Conservation (phyloP, 2,888 invertebrate species). For the Nematopogon swammerdamellus region DNA sequence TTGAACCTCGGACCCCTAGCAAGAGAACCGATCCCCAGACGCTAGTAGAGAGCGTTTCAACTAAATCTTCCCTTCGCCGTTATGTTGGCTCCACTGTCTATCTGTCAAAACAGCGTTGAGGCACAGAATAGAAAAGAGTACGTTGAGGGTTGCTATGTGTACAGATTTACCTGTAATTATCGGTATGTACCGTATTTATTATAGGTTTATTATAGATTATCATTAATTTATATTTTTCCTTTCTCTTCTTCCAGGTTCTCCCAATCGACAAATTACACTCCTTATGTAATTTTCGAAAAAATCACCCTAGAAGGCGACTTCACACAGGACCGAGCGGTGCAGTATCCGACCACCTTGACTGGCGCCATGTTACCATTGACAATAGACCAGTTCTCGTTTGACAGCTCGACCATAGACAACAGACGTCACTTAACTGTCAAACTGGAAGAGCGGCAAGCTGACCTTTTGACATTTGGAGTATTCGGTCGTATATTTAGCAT, state of each 20-base stretch:
- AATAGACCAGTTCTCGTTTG: constrained; percentile 4
- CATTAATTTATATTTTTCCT: background rate
- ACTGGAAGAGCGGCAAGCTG: constrained; percentile 5
- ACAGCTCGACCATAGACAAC: background rate
- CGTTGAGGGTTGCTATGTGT: too few species aligned
- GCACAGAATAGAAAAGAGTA: too few species aligned
- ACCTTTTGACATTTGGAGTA: constrained; percentile 27
- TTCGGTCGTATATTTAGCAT: constrained; percentile 18
- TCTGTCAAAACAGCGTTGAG: too few species aligned
- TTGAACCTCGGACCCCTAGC: too few species aligned
- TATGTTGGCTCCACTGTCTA: too few species aligned
- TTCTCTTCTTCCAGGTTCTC: constrained; percentile 14
- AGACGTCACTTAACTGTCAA: background rate
- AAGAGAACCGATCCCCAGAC: background rate
- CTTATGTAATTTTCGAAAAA: constrained; percentile 17
- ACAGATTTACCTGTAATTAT: too few species aligned
- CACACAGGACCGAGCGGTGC: constrained; percentile 24
- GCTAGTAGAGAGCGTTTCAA: too few species aligned
- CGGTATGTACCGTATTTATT: too few species aligned
- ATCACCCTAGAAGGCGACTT: constrained; percentile 20
- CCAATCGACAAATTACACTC: constrained; percentile 11
- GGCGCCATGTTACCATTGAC: constrained; percentile 10
- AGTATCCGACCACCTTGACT: constrained; percentile 19
- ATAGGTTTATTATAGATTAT: too few species aligned
- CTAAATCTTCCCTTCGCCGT: too few species aligned